Conservation (phyloP, 64 coral and sea anemone species). For the Porites lutea region DNA sequence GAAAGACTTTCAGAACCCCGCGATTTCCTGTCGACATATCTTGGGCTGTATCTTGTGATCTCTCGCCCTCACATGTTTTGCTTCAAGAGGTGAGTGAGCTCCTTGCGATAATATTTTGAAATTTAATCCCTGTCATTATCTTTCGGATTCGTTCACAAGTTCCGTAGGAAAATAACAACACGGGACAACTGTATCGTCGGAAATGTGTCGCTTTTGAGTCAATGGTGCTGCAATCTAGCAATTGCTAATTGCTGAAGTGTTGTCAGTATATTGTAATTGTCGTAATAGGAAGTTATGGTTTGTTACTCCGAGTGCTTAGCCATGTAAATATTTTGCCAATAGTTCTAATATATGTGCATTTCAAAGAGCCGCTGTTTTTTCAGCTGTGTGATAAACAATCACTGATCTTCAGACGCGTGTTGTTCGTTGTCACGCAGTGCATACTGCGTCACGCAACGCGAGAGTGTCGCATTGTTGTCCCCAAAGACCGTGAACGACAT, state of each 20-base stretch:
- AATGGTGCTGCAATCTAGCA: neutral
- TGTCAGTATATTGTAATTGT: neutral
- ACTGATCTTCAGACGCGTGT: neutral
- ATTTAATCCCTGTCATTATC: neutral
- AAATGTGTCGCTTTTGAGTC: neutral
- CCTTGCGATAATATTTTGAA: slow-evolving; percentile 19
- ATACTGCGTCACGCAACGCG: no score
- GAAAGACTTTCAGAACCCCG: slow-evolving; percentile 25
- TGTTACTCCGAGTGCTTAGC: neutral
- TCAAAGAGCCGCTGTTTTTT: neutral
- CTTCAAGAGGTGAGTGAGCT: neutral
- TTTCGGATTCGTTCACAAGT: neutral
- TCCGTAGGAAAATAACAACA: neutral
- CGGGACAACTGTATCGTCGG: no score
- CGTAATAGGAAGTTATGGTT: slow-evolving; percentile 5
- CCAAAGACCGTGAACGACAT: no score
- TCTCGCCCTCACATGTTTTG: neutral
- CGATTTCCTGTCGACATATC: slow-evolving; percentile 35
- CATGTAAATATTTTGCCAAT: slow-evolving; percentile 22
- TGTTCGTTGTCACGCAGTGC: no score
- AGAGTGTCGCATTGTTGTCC: no score
- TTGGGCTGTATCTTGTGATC: neutral
- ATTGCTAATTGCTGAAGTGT: neutral
- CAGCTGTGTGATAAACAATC: neutral
- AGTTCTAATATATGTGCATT: slow-evolving; percentile 11